Base-by-base conservation (phyloP, 1,140 invertebrate genomes). In the Caenorhabditis brenneri region DNA sequence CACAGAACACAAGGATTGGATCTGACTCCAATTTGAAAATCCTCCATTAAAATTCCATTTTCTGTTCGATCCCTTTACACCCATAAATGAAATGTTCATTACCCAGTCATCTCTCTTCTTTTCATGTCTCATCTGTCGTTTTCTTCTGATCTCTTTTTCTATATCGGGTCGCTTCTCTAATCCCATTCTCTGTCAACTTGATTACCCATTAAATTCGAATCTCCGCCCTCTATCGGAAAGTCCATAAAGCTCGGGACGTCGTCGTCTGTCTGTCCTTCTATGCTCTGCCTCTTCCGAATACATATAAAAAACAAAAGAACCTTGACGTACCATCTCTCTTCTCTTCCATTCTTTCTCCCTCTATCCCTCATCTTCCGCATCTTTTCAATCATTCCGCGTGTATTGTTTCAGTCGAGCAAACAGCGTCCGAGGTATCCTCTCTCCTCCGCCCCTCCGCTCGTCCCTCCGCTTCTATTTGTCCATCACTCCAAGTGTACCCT, bases 151-250 rank as follows among this genome's bases (percentile, higher is more conserved):
- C 29, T 31, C 22, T 46, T 31, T 1, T 16, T 1, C 6, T 79
- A 15, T 79, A 19, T 29, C 39, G 22, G 31, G 1, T 42, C 22
- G 3, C 24, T 51, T 29, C 4, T 31, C 36, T 19, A 4, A 7
- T n/a, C n/a, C 10, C 33, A 27, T 27, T 48, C 36, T 15, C 48
- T 22, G 6, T 53, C 51, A 53, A 51, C 79, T 55, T 55, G 48
- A 80, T 80, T 80, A 80, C 79, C 46, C 46, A 80, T 80, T 53
- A 51, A 51, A 80, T 53, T 51, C 79, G 24, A 80, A 33, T 80
- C 46, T 80, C 51, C 19, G 27, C 33, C 46, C 19, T 22, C 16
- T 9, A 29, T 29, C 46, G 27, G 46, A 51, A 42, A 74, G 65
- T 74, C 65, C 65, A 31, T 74, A 74, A 65, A 65, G n/a, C n/a